Evolutionary conservation across 2,888 invertebrate species (phyloP), one percentile per base, ranked within the genome.

Genomic region (Magallana nippona): DNA sequence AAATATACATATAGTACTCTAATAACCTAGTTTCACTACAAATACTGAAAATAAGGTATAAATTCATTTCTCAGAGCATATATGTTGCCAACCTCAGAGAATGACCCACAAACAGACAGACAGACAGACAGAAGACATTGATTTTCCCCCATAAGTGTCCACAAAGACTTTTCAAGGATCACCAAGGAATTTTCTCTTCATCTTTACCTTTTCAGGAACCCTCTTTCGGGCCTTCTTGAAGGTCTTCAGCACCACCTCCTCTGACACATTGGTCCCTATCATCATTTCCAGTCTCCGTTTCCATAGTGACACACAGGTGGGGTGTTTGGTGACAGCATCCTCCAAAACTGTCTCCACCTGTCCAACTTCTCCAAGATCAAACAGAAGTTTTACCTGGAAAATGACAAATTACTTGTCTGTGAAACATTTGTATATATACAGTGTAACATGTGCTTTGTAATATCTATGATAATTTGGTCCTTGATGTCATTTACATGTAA

Each of bases 331-430:
- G 0, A 86, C 85, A 27, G 87, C 87, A 55, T 82, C 83, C n/a
- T 81, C 62, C 5, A 84, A 79, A 22, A 87, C 85, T 17, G 83
- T 80, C 78, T 85, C 55, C 32, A 87, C 87, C 79, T 86, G 77
- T 3, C 79, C 79, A 44, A 83, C 71, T 56, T 82, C 71, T 57
- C 86, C 88, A 58, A 78, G 82, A 8, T 83, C 60, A 56, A 80
- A 78, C 44, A 88, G 78, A 13, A 88, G 79, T 32, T 86, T 86
- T 58, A 88, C 79, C 89, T 89, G 84, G 3, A 81, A 82, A 84
- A 55, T 44, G 5, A 8, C 44, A 44, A 44, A 44, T 44, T 44
- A 44, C 44, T 44, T 44, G 44, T 79, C n/a, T 58, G n/a, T 79
- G 32, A 5, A 83, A n/a, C 17, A 79, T 55, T n/a, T 1, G n/a